Conservation (phyloP, 2,113 vertebrate species). For the Lagopus muta region DNA sequence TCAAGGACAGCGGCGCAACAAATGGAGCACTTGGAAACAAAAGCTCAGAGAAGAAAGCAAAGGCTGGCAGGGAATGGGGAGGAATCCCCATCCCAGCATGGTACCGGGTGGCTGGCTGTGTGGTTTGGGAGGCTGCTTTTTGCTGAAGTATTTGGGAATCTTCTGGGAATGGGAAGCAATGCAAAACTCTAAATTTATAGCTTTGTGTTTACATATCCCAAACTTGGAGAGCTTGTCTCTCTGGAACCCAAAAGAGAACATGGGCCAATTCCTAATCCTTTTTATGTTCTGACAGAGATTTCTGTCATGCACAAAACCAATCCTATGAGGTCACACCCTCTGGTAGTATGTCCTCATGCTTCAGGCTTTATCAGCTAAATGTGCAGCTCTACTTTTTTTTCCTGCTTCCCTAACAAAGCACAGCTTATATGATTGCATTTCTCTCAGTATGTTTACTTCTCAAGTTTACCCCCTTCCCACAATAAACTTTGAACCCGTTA, state of each 20-base stretch:
- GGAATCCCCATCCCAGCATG: background rate
- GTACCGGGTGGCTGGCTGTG: background rate
- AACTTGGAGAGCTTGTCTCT: background rate
- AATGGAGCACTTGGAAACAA: background rate
- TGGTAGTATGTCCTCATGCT: background rate
- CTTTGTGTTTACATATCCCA: background rate
- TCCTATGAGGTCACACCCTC: background rate
- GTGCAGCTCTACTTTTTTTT: background rate
- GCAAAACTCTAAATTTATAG: background rate
- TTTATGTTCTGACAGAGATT: slow-evolving; percentile 22
- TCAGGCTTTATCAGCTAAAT: background rate
- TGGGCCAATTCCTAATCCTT: background rate
- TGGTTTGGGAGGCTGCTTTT: background rate
- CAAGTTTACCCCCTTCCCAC: background rate
- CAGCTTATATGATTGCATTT: background rate
- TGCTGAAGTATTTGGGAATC: background rate
- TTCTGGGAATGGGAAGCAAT: background rate
- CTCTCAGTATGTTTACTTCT: background rate
- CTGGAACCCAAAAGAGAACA: background rate
- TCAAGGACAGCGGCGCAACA: background rate
- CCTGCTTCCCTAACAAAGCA: background rate
- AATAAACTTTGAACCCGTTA: background rate
- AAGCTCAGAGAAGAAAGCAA: background rate
- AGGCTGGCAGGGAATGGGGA: background rate
- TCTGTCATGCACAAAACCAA: background rate